Evolutionary conservation across 2,888 invertebrate species (phyloP).

Genomic region (Oxytorus armatus): DNA sequence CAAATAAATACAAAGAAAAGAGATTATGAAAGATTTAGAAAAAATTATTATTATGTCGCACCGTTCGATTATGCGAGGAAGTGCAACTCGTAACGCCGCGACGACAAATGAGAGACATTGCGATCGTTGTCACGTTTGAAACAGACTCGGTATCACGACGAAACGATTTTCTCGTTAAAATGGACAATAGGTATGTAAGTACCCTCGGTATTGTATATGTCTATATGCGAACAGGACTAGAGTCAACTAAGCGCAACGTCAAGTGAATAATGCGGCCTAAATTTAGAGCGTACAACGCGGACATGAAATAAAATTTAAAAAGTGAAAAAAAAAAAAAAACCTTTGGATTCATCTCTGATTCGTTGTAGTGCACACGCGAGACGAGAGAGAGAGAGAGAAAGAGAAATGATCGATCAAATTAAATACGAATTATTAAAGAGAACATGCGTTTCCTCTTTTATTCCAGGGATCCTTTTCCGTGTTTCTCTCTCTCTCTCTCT

Average conservation of each 20-base stretch:
- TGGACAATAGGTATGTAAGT: slow-evolving; percentile 78
- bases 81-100: slow-evolving; percentile 48
- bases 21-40: not conserved
- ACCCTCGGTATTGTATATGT: slow-evolving; percentile 69
- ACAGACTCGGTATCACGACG: slow-evolving; percentile 72
- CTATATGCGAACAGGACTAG: slow-evolving; percentile 63
- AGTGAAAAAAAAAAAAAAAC: not conserved
- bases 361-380: slow-evolving; percentile 23
- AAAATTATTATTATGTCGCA: not conserved
- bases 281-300: slow-evolving; percentile 74
- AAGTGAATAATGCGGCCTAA: slow-evolving; percentile 82
- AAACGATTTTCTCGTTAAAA: slow-evolving; percentile 81
- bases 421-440: slow-evolving; percentile 1
- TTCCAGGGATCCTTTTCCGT: slow-evolving; percentile 23
- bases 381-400: not conserved
- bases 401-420: not conserved
- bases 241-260: slow-evolving; percentile 71
- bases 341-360: slow-evolving; percentile 26
- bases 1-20: slow-evolving; percentile 18
- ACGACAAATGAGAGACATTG: slow-evolving; percentile 61
- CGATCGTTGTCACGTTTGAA: slow-evolving; percentile 65
- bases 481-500: too few species aligned
- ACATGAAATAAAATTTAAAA: too few species aligned
- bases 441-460: not conserved
- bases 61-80: slow-evolving; percentile 16